Evolutionary conservation across 2,888 invertebrate genomes (phyloP), one percentile per base, ranked within the genome.

Genomic region (Harmothoe impar): DNA sequence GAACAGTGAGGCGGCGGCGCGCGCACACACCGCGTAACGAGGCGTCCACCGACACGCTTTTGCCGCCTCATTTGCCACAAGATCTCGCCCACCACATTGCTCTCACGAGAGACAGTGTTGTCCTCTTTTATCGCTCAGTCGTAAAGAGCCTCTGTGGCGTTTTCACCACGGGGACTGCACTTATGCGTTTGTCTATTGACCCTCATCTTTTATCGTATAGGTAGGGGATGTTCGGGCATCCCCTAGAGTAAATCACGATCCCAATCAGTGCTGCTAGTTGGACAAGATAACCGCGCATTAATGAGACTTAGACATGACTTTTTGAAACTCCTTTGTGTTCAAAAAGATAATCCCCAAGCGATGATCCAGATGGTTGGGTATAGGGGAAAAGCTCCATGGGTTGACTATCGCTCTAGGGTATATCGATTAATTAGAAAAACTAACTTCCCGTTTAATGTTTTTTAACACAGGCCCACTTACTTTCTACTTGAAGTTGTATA

Each of bases 51-150:
- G 43, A 35, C 81, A 35, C 23, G 33, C 35, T 81, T 43, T 81
- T 35, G 33, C 43, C 81, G 43, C 35, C 81, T 81, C 81, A 43
- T 81, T 81, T 81, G 23, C 20, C 81, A 81, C 81, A 43, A 43
- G 43, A 17, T 81, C 77, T 25, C 77, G 77, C 77, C 77, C 29
- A 43, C 33, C 33, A 81, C 81, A 43, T 43, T 33, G 81, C n/a
- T 81, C 81, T 81, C 81, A 35, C 23, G 81, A 81, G 81, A 81
- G 81, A 23, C 29, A 43, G 31, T 31, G n/a, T 62, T 25, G 23
- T 29, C 72, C 25, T 72, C 31, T 29, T 72, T 72, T 72, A 72
- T 72, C 72, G 29, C 72, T 72, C 72, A 72, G 29, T 25, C 72
- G 25, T 72, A 72, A 72, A 72, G 72, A 25, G 29, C 25, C 3